phyloP scores from a whole-genome alignment of 2,888 invertebrate species.

The Colostygia pectinataria region DNA sequence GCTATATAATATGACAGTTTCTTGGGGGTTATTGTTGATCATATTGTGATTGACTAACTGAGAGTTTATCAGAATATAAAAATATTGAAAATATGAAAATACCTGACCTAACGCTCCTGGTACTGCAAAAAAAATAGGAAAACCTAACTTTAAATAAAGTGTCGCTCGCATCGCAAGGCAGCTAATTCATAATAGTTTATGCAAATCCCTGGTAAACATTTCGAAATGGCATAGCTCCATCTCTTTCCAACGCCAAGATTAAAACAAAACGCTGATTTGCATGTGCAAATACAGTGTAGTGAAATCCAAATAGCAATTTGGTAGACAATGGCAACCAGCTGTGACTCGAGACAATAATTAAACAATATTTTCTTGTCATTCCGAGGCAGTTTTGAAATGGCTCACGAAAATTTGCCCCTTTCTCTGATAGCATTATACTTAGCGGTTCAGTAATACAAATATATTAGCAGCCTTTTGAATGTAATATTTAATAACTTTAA shows the following conservation, averaged over 20 bases:
- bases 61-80: too few relatives aligned
- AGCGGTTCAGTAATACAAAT: conserved; percentile 4
- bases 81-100: too few relatives aligned
- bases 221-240: conserved; percentile 42
- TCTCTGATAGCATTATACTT: conserved; percentile 12
- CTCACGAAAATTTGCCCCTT: conserved; percentile 29
- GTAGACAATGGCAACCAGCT: conserved; percentile 73
- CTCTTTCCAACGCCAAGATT: conserved; percentile 37
- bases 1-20: too few relatives aligned
- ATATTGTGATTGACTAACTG: too few relatives aligned
- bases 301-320: conserved; percentile 79
- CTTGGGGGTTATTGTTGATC: too few relatives aligned
- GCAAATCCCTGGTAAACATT: conserved; percentile 63
- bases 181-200: conserved; percentile 78
- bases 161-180: conserved; percentile 42
- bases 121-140: too few relatives aligned
- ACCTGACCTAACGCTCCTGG: too few relatives aligned
- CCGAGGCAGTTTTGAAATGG: conserved; percentile 44
- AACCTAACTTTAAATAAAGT: not conserved
- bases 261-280: conserved; percentile 81
- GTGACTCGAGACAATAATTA: conserved; percentile 65
- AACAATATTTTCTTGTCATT: conserved; percentile 71
- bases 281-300: conserved; percentile 79
- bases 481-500: not conserved
- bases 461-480: conserved; percentile 5